phyloP scores from a whole-genome alignment of 2,113 vertebrate genomes.

The Pachypanchax playfairii region DNA sequence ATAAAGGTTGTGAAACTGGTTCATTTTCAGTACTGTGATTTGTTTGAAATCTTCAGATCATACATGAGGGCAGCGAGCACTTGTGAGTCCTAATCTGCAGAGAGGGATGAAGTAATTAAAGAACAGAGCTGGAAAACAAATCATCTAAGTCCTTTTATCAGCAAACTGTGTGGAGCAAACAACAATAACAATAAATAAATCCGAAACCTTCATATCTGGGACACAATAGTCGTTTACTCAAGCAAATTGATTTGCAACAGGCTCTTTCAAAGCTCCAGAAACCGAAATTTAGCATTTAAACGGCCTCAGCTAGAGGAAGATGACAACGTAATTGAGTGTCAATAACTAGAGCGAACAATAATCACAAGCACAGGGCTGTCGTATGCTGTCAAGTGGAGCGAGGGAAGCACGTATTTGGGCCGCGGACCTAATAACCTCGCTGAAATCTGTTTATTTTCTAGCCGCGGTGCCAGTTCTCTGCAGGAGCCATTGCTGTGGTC shows the following conservation, averaged over 20 bases:
- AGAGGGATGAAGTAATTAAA: not conserved
- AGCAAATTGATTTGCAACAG: constrained; percentile 16
- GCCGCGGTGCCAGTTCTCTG: constrained; percentile 15
- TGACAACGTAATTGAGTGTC: constrained; percentile 53
- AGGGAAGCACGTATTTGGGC: constrained; percentile 5
- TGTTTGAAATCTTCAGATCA: no score
- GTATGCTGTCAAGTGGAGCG: not conserved
- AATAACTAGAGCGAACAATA: constrained; percentile 46
- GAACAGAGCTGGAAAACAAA: not conserved
- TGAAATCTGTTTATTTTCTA: constrained; percentile 52
- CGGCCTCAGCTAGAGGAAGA: constrained; percentile 31
- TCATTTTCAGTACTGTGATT: not conserved
- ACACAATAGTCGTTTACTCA: constrained; percentile 8
- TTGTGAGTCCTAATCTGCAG: no score
- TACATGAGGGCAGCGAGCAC: not conserved
- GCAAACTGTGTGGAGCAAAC: not conserved
- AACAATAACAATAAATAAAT: not conserved
- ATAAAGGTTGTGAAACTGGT: not conserved
- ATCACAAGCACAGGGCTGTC: constrained; percentile 22
- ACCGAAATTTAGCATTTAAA: constrained; percentile 20
- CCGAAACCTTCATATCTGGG: constrained; percentile 1
- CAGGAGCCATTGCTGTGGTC: constrained; percentile 26
- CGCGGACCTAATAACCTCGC: constrained; percentile 50
- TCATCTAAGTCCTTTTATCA: not conserved
- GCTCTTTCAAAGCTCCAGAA: constrained; percentile 1